Evolutionary conservation across 2,113 vertebrate genomes (phyloP).

Genomic region (Hippocampus mohnikei): DNA sequence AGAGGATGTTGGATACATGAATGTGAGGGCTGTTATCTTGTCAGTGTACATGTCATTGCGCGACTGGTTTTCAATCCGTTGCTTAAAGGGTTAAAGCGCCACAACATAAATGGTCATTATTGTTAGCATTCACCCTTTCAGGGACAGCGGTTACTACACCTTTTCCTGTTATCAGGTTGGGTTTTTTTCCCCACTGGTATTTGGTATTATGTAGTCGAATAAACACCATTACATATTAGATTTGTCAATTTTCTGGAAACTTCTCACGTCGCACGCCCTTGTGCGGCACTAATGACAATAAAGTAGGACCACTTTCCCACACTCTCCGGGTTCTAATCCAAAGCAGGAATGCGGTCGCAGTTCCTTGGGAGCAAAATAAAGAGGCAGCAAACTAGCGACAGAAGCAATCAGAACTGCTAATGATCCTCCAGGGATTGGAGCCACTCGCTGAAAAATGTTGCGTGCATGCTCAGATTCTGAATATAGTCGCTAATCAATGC

Average conservation of each 20-base stretch:
- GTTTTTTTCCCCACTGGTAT: too few relatives aligned
- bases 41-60: too few relatives aligned
- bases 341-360: conserved; percentile 18
- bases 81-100: too few relatives aligned
- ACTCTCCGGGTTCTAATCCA: conserved; percentile 32
- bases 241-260: conserved; percentile 1
- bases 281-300: neutral
- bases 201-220: too few relatives aligned
- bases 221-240: too few relatives aligned
- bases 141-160: too few relatives aligned
- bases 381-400: conserved; percentile 6
- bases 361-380: conserved; percentile 20
- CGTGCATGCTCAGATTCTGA: conserved; percentile 41
- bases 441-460: conserved; percentile 43
- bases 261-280: conserved; percentile 10
- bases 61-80: too few relatives aligned
- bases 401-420: conserved; percentile 11
- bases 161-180: too few relatives aligned
- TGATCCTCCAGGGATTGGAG: conserved; percentile 20
- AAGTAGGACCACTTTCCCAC: conserved; percentile 30
- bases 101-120: too few relatives aligned
- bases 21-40: too few relatives aligned
- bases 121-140: too few relatives aligned
- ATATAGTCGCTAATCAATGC: conserved; percentile 62
- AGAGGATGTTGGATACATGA: too few relatives aligned